Conservation (phyloP, 2,113 vertebrate species). For the Pangasianodon gigas region DNA sequence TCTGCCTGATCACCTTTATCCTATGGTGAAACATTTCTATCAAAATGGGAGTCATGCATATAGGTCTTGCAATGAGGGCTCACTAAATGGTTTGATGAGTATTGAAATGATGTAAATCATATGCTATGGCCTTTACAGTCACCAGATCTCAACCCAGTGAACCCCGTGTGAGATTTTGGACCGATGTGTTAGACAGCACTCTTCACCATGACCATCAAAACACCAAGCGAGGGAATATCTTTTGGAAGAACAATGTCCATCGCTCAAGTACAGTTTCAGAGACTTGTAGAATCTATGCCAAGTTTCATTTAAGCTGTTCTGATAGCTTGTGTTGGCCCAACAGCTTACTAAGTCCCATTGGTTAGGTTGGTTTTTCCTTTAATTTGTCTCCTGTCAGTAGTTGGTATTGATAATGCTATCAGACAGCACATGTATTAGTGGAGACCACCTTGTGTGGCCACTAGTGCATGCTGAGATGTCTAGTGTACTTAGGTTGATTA, state of each 20-base stretch:
- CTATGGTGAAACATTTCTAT: not conserved
- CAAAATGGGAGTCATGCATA: not conserved
- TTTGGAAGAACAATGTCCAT: not conserved
- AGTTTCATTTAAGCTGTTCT: not conserved
- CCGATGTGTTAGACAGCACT: not conserved
- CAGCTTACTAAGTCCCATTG: too few species aligned
- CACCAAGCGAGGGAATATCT: not conserved
- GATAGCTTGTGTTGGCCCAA: not conserved
- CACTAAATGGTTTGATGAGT: not conserved
- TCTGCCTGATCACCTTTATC: not conserved
- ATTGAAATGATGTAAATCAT: not conserved
- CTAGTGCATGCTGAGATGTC: too few species aligned
- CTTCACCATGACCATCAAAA: not conserved
- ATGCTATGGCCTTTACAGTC: not conserved
- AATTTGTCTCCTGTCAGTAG: too few species aligned
- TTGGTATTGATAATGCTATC: too few species aligned
- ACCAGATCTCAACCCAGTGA: not conserved
- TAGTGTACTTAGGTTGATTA: too few species aligned
- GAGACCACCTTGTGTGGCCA: too few species aligned
- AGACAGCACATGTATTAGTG: too few species aligned
- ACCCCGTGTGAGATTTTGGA: not conserved
- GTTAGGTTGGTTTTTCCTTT: too few species aligned
- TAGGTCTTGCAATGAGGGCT: not conserved
- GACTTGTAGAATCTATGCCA: not conserved
- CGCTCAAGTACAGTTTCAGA: not conserved